Evolutionary conservation across 2,888 invertebrate genomes (phyloP).

Genomic region (Epinotia demarniana): DNA sequence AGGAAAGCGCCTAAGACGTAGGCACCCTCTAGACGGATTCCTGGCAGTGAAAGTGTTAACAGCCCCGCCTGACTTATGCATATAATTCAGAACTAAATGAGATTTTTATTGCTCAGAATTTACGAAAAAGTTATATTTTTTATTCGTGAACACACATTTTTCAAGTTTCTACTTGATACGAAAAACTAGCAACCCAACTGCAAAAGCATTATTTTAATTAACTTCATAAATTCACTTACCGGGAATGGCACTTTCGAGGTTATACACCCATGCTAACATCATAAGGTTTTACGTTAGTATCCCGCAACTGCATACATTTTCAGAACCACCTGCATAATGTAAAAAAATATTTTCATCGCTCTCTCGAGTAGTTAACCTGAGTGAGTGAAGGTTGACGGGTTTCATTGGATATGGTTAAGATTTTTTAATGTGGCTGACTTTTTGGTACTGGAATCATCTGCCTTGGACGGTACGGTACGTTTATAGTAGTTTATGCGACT

Average conservation of each 20-base stretch:
- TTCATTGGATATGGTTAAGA: no score
- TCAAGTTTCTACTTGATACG: background rate
- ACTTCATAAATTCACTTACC: slow-evolving; percentile 15
- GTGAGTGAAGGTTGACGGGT: no score
- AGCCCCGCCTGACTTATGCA: no score
- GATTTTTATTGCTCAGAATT: background rate
- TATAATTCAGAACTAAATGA: background rate
- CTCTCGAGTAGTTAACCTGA: background rate
- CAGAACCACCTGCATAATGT: background rate
- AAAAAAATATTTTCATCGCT: background rate
- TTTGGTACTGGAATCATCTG: no score
- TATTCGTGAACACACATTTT: background rate
- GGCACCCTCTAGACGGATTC: no score
- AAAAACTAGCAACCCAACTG: background rate
- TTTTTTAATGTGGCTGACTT: no score
- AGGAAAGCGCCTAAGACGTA: no score
- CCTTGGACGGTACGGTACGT: no score
- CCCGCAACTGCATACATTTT: background rate
- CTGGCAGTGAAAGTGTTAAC: no score
- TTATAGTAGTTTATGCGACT: no score
- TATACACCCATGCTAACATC: background rate
- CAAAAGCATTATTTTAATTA: background rate
- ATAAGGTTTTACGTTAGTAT: background rate
- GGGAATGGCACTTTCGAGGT: background rate
- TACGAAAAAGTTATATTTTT: background rate